phyloP scores from a whole-genome alignment of 64 coral and sea anemone species.

The Actinia tenebrosa region DNA sequence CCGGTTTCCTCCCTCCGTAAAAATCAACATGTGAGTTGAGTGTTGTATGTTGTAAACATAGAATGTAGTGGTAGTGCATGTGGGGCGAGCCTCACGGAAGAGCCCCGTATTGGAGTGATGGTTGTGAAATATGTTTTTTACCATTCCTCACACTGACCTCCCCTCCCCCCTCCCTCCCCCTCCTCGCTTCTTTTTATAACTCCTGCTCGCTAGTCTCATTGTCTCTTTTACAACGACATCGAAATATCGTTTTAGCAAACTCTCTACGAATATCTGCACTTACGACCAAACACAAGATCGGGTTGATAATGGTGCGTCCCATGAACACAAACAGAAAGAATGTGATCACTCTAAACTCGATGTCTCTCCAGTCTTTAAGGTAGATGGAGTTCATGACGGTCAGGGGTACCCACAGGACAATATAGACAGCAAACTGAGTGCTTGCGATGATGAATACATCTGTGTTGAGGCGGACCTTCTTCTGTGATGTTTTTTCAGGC shows the following conservation, averaged over 20 bases:
- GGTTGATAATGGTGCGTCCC: not conserved
- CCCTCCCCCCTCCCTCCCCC: not conserved
- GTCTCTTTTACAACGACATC: not conserved
- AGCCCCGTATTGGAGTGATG: too few species aligned
- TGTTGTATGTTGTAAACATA: too few species aligned
- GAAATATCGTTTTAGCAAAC: not conserved
- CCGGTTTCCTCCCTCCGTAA: too few species aligned
- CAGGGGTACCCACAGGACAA: conserved; percentile 12
- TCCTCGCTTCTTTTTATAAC: not conserved
- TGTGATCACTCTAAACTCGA: not conserved
- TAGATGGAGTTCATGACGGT: not conserved
- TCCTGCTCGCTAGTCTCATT: not conserved
- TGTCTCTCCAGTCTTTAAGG: conserved; percentile 4
- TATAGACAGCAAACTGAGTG: not conserved
- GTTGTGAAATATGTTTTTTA: too few species aligned
- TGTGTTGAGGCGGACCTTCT: not conserved
- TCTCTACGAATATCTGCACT: conserved; percentile 4
- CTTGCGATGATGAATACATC: not conserved
- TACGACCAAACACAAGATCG: not conserved
- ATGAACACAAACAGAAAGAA: not conserved
- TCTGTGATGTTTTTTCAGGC: not conserved
- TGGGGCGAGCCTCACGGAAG: too few species aligned
- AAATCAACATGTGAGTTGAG: too few species aligned
- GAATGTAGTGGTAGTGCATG: too few species aligned
- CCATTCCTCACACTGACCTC: too few species aligned